Conservation (phyloP, 2,888 invertebrate species). For the Orchesellides sinensis region DNA sequence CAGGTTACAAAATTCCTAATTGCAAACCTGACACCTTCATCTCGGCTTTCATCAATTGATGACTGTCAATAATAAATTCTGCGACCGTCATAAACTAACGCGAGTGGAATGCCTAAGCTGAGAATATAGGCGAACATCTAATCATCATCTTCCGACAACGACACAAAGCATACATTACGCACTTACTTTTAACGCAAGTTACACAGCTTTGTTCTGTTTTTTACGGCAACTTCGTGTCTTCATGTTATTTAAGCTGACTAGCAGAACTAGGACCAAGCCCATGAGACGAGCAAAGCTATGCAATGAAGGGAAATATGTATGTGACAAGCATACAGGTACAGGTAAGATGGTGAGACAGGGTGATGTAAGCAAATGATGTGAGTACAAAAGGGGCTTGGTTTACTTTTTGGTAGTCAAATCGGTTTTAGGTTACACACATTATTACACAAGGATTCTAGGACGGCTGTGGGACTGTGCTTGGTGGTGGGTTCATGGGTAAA, state of each 20-base stretch:
- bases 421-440: constrained; percentile 32
- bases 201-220: constrained; percentile 12
- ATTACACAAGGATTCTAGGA: neutral
- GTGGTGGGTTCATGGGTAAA: neutral
- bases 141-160: neutral
- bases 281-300: no score
- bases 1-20: constrained; percentile 47
- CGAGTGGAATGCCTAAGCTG: neutral
- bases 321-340: neutral
- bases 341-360: neutral
- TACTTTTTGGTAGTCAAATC: constrained; percentile 19
- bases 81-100: neutral
- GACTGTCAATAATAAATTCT: constrained; percentile 40
- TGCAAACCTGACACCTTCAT: constrained; percentile 43
- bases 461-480: neutral
- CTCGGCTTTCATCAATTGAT: constrained; percentile 40
- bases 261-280: constrained; percentile 44
- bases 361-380: neutral
- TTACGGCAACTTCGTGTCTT: neutral
- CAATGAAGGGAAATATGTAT: constrained; percentile 16
- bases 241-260: constrained; percentile 22
- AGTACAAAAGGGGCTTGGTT: constrained; percentile 21
- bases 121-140: neutral
- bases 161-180: constrained; percentile 2
- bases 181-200: constrained; percentile 1